Evolutionary conservation across 1,140 invertebrate species (phyloP).

Genomic region (Nylanderia fulva): DNA sequence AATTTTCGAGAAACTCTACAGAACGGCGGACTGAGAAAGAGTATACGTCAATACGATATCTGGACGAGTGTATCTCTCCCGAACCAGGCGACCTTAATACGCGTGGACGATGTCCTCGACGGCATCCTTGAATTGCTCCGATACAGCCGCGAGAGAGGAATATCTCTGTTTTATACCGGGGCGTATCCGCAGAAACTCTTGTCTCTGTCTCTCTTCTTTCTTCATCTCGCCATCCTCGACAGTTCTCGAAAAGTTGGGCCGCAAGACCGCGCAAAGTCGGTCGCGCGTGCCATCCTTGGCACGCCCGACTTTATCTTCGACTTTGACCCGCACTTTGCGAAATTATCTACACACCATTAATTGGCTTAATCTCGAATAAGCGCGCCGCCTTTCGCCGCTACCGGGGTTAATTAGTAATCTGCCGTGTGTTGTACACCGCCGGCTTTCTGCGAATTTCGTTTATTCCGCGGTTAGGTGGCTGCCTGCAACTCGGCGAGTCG

Average conservation of each 20-base stretch:
- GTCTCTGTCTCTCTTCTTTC: background rate
- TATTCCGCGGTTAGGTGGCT: slow-evolving; percentile 18
- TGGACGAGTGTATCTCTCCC: slow-evolving; percentile 32
- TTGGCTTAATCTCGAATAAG: slow-evolving; percentile 27
- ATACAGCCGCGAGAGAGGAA: slow-evolving; percentile 22
- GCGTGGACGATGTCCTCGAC: slow-evolving; percentile 54
- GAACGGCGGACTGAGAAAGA: background rate
- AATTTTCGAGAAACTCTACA: slow-evolving; percentile 23
- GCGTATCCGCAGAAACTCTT: too few species aligned
- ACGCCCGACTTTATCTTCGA: slow-evolving; percentile 43
- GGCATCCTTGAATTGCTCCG: slow-evolving; percentile 60
- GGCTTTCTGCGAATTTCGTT: slow-evolving; percentile 7
- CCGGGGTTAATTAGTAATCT: slow-evolving; percentile 33
- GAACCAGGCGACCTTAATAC: slow-evolving; percentile 62
- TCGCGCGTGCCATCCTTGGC: slow-evolving; percentile 53
- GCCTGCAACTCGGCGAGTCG: slow-evolving; percentile 36
- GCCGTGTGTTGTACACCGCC: slow-evolving; percentile 47
- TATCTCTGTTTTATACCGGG: background rate
- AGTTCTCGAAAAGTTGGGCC: background rate
- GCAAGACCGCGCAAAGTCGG: slow-evolving; percentile 38
- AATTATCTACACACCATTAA: slow-evolving; percentile 31
- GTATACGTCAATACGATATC: slow-evolving; percentile 25
- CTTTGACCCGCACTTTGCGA: slow-evolving; percentile 37
- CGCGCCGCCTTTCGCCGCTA: background rate
- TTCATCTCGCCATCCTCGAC: background rate